Evolutionary conservation across 2,797 vertebrate genomes (phyloP).

Genomic region (Micromesistius poutassou): DNA sequence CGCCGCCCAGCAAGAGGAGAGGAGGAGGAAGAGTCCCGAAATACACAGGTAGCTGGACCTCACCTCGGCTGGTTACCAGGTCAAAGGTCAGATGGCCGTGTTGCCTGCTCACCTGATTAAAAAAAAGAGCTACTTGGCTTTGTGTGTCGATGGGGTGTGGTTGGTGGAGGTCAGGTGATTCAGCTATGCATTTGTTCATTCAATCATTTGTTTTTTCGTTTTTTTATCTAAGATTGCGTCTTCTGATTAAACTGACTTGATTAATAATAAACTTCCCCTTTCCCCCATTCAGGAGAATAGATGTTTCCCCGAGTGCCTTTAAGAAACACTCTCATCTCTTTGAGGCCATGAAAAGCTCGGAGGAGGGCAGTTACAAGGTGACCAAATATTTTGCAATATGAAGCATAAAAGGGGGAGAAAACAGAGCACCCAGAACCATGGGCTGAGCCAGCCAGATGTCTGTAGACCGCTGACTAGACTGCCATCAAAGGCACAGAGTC

Average conservation of each 20-base stretch:
- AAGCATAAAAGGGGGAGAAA: conserved; percentile 82
- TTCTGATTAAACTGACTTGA: conserved; percentile 18
- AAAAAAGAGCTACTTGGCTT: conserved; percentile 50
- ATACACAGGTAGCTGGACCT: conserved; percentile 92
- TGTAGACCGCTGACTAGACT: conserved; percentile 89
- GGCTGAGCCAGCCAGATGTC: conserved; percentile 66
- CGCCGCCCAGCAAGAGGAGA: conserved; percentile 90
- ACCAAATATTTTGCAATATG: conserved; percentile 86
- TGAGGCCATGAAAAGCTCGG: conserved; percentile 92
- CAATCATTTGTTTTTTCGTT: conserved; percentile 26
- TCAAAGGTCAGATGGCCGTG: conserved; percentile 49
- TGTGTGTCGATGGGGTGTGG: conserved; percentile 40
- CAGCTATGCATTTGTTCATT: conserved; percentile 26
- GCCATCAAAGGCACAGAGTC: conserved; percentile 87
- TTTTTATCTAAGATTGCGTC: conserved; percentile 8
- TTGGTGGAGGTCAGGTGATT: conserved; percentile 55
- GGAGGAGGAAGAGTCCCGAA: conserved; percentile 97
- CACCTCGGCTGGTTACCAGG: conserved; percentile 66
- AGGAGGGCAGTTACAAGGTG: conserved; percentile 97
- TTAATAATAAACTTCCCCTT: conserved; percentile 13
- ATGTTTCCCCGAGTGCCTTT: conserved; percentile 99
- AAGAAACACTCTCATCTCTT: conserved; percentile 96
- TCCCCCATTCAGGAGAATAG: conserved; percentile 86
- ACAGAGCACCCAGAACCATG: conserved; percentile 43
- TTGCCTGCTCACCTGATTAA: conserved; percentile 52